phyloP scores from a whole-genome alignment of 2,113 vertebrate species.

The Megaceryle torquata region DNA sequence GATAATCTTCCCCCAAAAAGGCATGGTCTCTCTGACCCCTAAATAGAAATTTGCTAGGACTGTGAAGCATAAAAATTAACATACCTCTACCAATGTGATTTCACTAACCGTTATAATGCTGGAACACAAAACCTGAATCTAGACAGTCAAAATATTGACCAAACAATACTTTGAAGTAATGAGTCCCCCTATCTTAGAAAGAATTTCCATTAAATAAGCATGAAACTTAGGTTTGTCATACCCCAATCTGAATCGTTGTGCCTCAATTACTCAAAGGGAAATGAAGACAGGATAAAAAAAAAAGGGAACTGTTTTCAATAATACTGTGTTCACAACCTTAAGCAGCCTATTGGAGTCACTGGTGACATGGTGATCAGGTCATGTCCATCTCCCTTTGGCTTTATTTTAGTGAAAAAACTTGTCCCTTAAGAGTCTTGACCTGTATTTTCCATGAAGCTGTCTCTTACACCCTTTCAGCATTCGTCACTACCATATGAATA shows the following conservation, averaged over 20 bases:
- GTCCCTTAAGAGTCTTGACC: background rate
- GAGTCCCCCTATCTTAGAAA: background rate
- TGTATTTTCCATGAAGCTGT: background rate
- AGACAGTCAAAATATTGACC: background rate
- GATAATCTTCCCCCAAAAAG: background rate
- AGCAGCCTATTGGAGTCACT: background rate
- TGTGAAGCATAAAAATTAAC: background rate
- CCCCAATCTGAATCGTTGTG: background rate
- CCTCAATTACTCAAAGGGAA: background rate
- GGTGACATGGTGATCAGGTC: background rate
- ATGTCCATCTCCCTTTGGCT: background rate
- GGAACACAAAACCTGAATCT: background rate
- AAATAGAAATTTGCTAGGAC: background rate
- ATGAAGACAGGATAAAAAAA: background rate
- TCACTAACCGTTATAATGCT: background rate
- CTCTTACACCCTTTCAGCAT: background rate
- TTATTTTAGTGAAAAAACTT: background rate
- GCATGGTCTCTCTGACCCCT: background rate
- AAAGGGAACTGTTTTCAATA: rapidly evolving
- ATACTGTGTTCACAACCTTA: background rate
- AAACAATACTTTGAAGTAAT: background rate
- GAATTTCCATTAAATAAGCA: background rate
- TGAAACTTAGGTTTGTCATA: background rate
- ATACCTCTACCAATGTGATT: background rate
- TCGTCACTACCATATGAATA: background rate